Base-by-base conservation (phyloP, 2,888 invertebrate genomes). In the Platycnemis pennipes region DNA sequence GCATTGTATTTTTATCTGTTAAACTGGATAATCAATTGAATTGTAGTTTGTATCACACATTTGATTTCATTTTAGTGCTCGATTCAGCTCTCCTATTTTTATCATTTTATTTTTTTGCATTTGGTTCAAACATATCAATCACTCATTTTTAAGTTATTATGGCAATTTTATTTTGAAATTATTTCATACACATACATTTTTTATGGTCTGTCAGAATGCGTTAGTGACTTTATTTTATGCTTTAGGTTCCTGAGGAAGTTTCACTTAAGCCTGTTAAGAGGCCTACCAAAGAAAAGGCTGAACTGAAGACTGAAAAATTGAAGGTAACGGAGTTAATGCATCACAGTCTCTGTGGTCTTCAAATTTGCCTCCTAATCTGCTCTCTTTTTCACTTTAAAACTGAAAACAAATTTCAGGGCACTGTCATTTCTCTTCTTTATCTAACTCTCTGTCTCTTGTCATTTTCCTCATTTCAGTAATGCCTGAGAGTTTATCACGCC, bases 211-310 rank as follows among this genome's bases (percentile, higher is more conserved):
- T 49, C 22, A 63, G 87, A 87, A 26, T 46, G 26, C 5, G 26
- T 37, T 44, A 63, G 56, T 91, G 63, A 42, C 19, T 22, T 87
- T 13, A 42, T 56, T 91, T 91, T 56, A 63, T 91, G 63, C 91
- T 37, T 0, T 44, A 91, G 91, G 91, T 37, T 44, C 56, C 42
- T 11, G 91, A 53, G 13, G 91, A 44, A 13, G 56, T 91, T 44
- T 42, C 91, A 11, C 91, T 91, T 2, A 91, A 91, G 44, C 91
- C 91, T 91, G 91, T 91, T 91, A 63, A 91, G 91, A 91, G 26
- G 42, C 77, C 77, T 77, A n/a, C 77, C 31, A 91, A 91, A 56
- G 91, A 91, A 63, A 91, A 91, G 44, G 91, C 56, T n/a, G 91
- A 91, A 91, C 42, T 42, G 56, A 91, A 37, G 19, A 26, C 56